Evolutionary conservation across 2,888 invertebrate species (phyloP).

Genomic region (Gortyna flavago): DNA sequence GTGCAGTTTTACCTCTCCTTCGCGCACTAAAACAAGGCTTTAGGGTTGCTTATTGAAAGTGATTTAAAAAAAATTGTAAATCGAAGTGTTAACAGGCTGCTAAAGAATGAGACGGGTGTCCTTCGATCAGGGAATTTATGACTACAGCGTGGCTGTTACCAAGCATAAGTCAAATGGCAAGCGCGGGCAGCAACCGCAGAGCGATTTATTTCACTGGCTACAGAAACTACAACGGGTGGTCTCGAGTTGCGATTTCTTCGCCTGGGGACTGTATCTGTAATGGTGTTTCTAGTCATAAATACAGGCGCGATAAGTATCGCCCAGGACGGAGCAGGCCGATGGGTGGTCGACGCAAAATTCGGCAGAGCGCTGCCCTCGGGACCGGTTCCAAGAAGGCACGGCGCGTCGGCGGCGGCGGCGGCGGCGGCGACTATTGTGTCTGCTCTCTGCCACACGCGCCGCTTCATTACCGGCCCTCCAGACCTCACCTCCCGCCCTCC

Average conservation of each 20-base stretch:
- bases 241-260: constrained; percentile 77
- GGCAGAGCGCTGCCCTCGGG: constrained; percentile 84
- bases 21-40: constrained; percentile 54
- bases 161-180: constrained; percentile 51
- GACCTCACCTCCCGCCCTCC: constrained; percentile 63
- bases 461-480: constrained; percentile 80
- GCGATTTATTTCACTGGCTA: constrained; percentile 71
- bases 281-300: constrained; percentile 87
- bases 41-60: constrained; percentile 62
- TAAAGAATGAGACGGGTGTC: constrained; percentile 64
- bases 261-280: constrained; percentile 75
- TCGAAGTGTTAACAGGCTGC: constrained; percentile 65
- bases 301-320: constrained; percentile 87
- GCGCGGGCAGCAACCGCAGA: constrained; percentile 60
- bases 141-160: constrained; percentile 43
- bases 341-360: constrained; percentile 89
- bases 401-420: constrained; percentile 77
- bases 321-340: constrained; percentile 76
- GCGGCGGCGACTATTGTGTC: constrained; percentile 88
- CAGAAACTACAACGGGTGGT: constrained; percentile 80
- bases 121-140: constrained; percentile 63
- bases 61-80: constrained; percentile 64
- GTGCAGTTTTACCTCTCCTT: constrained; percentile 61
- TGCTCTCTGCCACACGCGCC: constrained; percentile 85
- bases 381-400: constrained; percentile 88